Conservation (phyloP, 2,888 invertebrate species). For the Catocala sponsa region DNA sequence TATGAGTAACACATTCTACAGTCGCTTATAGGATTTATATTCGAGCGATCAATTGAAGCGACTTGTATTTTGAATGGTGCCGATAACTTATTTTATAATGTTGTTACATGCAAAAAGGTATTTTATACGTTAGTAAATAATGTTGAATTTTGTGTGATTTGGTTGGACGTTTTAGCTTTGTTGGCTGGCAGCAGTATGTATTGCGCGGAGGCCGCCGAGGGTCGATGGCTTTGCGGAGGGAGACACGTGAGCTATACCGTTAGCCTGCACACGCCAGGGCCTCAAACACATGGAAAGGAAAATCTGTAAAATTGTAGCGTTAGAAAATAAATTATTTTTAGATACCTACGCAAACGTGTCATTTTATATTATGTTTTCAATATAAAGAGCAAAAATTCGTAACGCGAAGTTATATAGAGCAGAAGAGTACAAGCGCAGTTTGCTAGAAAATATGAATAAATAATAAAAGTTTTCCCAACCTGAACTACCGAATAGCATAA, state of each 20-base stretch:
- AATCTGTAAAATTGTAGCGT: conserved; percentile 74
- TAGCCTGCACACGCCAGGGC: conserved; percentile 77
- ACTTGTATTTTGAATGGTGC: conserved; percentile 43
- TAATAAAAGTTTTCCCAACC: not conserved
- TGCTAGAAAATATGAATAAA: not conserved
- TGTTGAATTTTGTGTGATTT: conserved; percentile 18
- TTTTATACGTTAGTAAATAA: not conserved
- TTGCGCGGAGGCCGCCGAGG: conserved; percentile 85
- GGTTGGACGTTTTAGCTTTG: conserved; percentile 19
- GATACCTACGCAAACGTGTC: not conserved
- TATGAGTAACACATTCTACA: conserved; percentile 52
- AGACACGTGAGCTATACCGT: conserved; percentile 86
- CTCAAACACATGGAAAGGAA: conserved; percentile 79
- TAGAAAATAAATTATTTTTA: conserved; percentile 48
- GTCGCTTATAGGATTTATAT: conserved; percentile 55
- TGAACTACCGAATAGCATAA: too few relatives aligned
- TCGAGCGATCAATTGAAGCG: conserved; percentile 67
- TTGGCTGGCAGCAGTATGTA: conserved; percentile 47
- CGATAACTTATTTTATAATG: conserved; percentile 24
- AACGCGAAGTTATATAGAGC: not conserved
- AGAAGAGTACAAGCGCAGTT: not conserved
- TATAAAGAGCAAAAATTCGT: too few relatives aligned
- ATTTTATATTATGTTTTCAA: too few relatives aligned
- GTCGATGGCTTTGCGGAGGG: conserved; percentile 84
- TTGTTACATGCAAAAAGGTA: conserved; percentile 11